Evolutionary conservation across 2,113 vertebrate species (phyloP), one percentile per base, ranked within the genome.

Genomic region (Phyllopteryx taeniolatus): DNA sequence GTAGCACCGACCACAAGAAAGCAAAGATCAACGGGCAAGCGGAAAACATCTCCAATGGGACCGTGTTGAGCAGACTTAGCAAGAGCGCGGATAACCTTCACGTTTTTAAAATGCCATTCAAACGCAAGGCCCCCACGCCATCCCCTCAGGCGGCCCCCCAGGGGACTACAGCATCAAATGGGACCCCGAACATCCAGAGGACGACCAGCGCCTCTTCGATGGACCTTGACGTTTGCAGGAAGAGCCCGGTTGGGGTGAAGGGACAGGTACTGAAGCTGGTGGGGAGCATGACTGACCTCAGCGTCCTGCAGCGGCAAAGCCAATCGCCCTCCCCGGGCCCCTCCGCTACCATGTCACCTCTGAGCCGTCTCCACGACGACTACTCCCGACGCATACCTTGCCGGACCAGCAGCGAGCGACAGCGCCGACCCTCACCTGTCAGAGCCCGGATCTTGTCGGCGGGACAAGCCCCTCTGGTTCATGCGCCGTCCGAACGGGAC

Each of bases 31-130:
- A 85, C 46, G 42, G 68, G n/a, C 86, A 91, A 47, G 79, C 90
- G 61, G 79, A 92, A 0, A 91, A 12, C 17, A 9, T 0, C 66
- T 20, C 86, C 43, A 89, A 86, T 79, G 86, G 88, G 49, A 91
- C 86, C 67, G 75, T 92, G 60, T 76, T 93, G 74, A 93, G 89
- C 66, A 88, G 94, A 79, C 88, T 94, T 65, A 98, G 96, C 89
- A 96, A 90, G 90, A 99, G 97, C 75, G 94, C 94, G 0, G 98
- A 98, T 74, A 96, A 93, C 72, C 86, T 98, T 44, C 91, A 92
- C 67, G 84, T 95, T n/a, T 92, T 96, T 63, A 95, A 93, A 75
- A 92, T 90, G 57, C 95, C 94, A 0, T 96, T 96, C 86, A 94
- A 93, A 71, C 85, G 93, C 73, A 97, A 96, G 91, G 93, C 88